Base-by-base conservation (phyloP, 2,113 vertebrate genomes). In the Rhinoderma darwinii region DNA sequence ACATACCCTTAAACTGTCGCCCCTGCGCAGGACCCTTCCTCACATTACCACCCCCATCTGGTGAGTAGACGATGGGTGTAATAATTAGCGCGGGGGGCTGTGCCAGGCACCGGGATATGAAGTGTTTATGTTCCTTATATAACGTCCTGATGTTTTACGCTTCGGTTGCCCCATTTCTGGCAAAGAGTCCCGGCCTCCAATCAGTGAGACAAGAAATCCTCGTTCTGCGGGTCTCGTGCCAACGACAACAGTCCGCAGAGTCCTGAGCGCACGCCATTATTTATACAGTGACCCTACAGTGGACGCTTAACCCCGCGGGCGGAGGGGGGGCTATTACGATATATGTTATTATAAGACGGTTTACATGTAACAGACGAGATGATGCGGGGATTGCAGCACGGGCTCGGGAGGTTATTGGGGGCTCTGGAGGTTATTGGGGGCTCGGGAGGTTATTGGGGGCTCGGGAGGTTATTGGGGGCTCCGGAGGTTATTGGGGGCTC, bases 141-240 rank as follows among this genome's bases (percentile, higher is more conserved):
- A 86, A 72, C 66, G 37, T 80, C 44, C 37, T 86, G 37, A 86
- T 80, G 84, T 43, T 86, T 18, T 73, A 56, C 59, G 77, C 77
- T 41, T 74, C 77, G 66, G 72, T 86, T 73, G 66, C 37, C n/a
- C 78, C 47, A 72, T 81, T 81, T 73, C 73, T 86, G 85, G 84
- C 84, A 79, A 68, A 51, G 22, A 54, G 35, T 39, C 37, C 63
- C 54, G 84, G 85, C 63, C 70, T n/a, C 30, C 27, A 74, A 56
- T 43, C 47, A 51, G 20, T 4, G 66, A 72, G 73, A 61, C 63
- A 70, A 70, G 72, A 61, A 86, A 41, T 70, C 66, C 44, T 73
- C 25, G 18, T 78, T 32, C 37, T 81, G 27, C n/a, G 47, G 41
- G 27, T 39, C 41, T 11, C 22, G 66, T 73, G 85, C 85, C 85